phyloP scores from a whole-genome alignment of 23 tunicate genomes.

The Botrylloides violaceus region DNA sequence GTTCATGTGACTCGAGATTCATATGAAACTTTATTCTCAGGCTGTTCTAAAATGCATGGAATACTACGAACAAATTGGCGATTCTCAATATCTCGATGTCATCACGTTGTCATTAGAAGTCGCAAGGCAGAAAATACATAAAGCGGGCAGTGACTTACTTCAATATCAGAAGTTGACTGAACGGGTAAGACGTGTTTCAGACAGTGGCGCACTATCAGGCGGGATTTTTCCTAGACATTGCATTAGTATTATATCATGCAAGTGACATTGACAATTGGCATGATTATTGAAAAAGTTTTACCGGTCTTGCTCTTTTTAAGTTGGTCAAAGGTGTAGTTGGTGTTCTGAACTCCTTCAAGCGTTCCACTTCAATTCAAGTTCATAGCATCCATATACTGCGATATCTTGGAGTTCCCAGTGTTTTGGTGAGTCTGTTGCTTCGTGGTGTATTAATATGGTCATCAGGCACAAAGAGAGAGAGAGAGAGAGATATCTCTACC shows the following conservation, averaged over 20 bases:
- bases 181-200: background rate
- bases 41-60: background rate
- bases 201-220: too few relatives aligned
- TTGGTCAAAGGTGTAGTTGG: background rate
- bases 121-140: background rate
- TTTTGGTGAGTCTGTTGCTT: too few relatives aligned
- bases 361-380: background rate
- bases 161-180: background rate
- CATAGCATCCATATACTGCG: background rate
- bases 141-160: background rate
- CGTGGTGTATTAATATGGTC: too few relatives aligned
- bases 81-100: background rate
- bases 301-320: background rate
- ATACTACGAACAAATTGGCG: background rate
- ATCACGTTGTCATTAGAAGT: background rate
- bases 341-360: background rate
- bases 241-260: too few relatives aligned
- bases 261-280: too few relatives aligned
- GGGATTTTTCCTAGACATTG: too few relatives aligned
- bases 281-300: too few relatives aligned
- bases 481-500: too few relatives aligned
- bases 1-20: too few relatives aligned
- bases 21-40: too few relatives aligned
- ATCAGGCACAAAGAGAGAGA: too few relatives aligned
- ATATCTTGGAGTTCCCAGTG: background rate